Conservation (phyloP, 2,113 vertebrate genomes). For the Panthera tigris region DNA sequence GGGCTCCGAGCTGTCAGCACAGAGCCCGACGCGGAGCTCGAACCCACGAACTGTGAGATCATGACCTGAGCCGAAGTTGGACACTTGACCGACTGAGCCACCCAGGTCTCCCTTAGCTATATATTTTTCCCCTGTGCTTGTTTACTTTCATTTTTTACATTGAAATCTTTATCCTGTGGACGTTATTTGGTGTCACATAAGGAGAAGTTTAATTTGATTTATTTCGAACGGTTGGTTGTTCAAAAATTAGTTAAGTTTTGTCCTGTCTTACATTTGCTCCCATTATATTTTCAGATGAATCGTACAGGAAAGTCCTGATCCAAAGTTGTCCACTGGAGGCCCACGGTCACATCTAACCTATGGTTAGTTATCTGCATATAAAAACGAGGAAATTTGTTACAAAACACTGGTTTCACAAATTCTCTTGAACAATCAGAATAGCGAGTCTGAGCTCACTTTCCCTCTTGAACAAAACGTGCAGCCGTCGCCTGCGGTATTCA, state of each 20-base stretch:
- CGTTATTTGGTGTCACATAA: background rate
- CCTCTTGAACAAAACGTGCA: background rate
- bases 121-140: background rate
- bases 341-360: background rate
- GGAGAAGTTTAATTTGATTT: constrained; percentile 18
- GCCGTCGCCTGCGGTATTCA: fast-evolving
- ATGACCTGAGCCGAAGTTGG: no score
- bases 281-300: background rate
- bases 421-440: background rate
- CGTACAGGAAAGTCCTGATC: background rate
- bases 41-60: no score
- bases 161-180: background rate
- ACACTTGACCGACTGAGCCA: no score
- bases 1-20: no score
- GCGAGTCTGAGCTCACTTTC: background rate
- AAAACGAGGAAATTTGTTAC: background rate
- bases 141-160: background rate
- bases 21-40: no score
- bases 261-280: background rate
- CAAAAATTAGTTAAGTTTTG: background rate
- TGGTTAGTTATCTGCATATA: background rate
- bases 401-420: background rate
- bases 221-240: background rate
- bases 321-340: background rate
- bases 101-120: background rate